Evolutionary conservation across 2,797 vertebrate genomes (phyloP), one percentile per base, ranked within the genome.

Genomic region (Rachycentron canadum): DNA sequence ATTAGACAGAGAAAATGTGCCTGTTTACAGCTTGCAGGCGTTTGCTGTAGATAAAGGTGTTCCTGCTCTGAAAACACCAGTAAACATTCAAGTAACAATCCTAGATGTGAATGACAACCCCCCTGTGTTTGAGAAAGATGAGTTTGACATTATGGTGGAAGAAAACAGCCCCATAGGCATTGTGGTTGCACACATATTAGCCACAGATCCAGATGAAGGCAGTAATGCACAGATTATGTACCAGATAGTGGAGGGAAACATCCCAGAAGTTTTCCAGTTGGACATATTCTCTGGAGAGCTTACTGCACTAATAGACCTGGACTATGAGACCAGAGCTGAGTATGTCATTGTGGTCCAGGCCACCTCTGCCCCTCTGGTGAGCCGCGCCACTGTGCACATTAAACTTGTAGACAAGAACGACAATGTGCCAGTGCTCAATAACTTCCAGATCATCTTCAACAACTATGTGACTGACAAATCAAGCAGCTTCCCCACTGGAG

Each of bases 211-310:
- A 0, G 98, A 99, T 0, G 98, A 99, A 91, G 98, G 98, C 73
- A 97, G 96, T 69, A 99, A 99, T 0, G 98, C 98, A 2, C 98
- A 99, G 90, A 97, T 99, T 69, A 99, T 99, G 97, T 99, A 99
- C 89, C 98, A 99, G 88, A 99, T 99, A 0, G 97, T 99, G 36
- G 98, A 99, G 80, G 98, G 98, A 19, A 99, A 99, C 92, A 98
- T 99, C 84, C 98, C 98, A 0, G 98, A 99, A 89, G 95, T 98
- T 65, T 99, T 99, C 84, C 98, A 99, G 87, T 88, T 99, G 63
- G 98, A 99, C 78, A 99, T 99, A 86, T 99, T 99, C 93, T 98
- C 97, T 0, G 98, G 98, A 3, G 98, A 99, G 84, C 93, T 99
- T 75, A 98, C 97, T 0, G 96, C 97, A 0, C 78, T 99, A 55